Conservation (phyloP, 1,140 invertebrate genomes). For the Drosophila dunni region DNA sequence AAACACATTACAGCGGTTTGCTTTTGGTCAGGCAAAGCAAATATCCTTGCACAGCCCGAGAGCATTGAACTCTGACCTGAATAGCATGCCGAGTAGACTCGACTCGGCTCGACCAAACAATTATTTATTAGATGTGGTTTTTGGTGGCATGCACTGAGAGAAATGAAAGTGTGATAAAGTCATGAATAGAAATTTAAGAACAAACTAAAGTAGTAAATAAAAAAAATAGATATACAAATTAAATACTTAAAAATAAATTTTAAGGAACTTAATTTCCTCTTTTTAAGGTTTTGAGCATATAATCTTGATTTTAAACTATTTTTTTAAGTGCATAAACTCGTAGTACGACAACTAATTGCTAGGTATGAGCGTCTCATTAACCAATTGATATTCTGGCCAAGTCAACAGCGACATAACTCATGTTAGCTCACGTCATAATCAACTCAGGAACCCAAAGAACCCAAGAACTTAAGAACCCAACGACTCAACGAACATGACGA, state of each 20-base stretch:
- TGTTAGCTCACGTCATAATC: constrained; percentile 34
- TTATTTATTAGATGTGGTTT: constrained; percentile 58
- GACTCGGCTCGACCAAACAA: constrained; percentile 62
- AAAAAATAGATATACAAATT: too few species aligned
- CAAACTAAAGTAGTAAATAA: too few species aligned
- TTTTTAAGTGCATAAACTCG: too few species aligned
- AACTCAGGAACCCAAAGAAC: constrained; percentile 11
- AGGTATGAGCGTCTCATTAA: not conserved
- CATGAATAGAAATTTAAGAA: too few species aligned
- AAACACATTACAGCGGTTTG: constrained; percentile 15
- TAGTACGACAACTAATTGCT: constrained; percentile 25
- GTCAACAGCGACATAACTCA: constrained; percentile 21
- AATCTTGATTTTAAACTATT: too few species aligned
- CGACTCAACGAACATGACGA: constrained; percentile 49
- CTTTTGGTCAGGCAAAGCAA: constrained; percentile 31
- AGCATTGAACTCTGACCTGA: constrained; percentile 70
- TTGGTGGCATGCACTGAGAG: not conserved
- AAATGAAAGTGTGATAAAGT: too few species aligned
- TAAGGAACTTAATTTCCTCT: too few species aligned
- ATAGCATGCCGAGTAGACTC: constrained; percentile 51
- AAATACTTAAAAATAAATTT: too few species aligned
- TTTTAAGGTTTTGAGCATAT: too few species aligned
- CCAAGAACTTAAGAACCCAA: too few species aligned
- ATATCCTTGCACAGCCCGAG: constrained; percentile 62
- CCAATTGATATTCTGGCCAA: constrained; percentile 20